Evolutionary conservation across 1,140 invertebrate species (phyloP), one percentile per base, ranked within the genome.

Genomic region (Parapsyche elsis): DNA sequence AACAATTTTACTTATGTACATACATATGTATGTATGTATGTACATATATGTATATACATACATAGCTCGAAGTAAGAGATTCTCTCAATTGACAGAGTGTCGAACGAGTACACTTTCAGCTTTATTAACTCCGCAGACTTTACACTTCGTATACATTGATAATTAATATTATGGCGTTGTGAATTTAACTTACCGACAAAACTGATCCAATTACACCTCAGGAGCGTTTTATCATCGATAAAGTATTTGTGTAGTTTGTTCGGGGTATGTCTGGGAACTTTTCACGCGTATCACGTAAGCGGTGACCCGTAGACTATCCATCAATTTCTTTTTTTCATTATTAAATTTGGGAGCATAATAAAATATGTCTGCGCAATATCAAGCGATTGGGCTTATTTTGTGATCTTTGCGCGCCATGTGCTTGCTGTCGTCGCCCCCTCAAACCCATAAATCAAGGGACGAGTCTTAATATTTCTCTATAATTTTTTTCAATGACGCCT

Each of bases 311-410:
- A 67, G 64, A 67, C 59, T 74, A 81, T 81, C 76, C 46, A 81
- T 81, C 80, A 81, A 70, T 53, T 46, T 78, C 71, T 78, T 78
- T 81, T 49, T 73, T 73, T 73, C 71, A 38, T 46, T 77, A 71
- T 45, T 16, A 61, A 81, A 81, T 81, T 81, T 78, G 61, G 57
- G 76, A 77, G 76, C 57, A 71, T 79, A 81, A 78, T 81, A 81
- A 78, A 81, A 81, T 78, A 74, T 75, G 71, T 77, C 44, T 71
- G 75, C 70, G 71, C 26, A 71, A 53, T 67, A 23, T 24, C 64
- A 26, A 26, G 14, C 64, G 64, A 67, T 73, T 73, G 71, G 71
- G 71, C 26, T 46, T 16, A 67, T 67, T 67, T 73, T 46, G 30
- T 45, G 16, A 21, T 26, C 24, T 26, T 21, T 16, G 38, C 9